Evolutionary conservation across 2,113 vertebrate genomes (phyloP).

Genomic region (Dicrurus megarhynchus): DNA sequence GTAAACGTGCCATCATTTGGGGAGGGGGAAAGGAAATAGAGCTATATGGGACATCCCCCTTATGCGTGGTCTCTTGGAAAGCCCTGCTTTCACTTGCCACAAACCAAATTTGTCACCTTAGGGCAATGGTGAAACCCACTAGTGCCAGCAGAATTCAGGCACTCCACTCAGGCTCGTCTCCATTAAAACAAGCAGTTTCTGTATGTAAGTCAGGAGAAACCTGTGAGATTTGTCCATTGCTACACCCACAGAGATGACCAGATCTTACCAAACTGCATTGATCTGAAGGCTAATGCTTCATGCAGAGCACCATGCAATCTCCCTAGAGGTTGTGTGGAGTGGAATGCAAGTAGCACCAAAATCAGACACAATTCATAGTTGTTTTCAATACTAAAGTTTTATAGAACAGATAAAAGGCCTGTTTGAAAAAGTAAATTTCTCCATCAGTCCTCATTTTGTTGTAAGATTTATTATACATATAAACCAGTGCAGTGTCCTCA

Average conservation of each 20-base stretch:
- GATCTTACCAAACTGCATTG: background rate
- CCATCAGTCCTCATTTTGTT: background rate
- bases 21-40: background rate
- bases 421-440: background rate
- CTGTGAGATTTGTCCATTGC: background rate
- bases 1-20: background rate
- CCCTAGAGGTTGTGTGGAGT: background rate
- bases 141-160: background rate
- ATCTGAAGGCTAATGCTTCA: background rate
- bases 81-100: background rate
- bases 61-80: background rate
- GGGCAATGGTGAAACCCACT: background rate
- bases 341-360: background rate
- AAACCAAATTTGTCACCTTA: background rate
- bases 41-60: background rate
- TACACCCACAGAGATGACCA: background rate
- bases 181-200: background rate
- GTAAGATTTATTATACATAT: background rate
- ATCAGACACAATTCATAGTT: background rate
- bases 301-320: background rate
- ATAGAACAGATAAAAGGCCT: background rate
- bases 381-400: background rate
- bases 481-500: background rate
- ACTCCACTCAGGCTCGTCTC: background rate
- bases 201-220: background rate